Percentiles rank a stretch among this genome's conserved stretches.
These are phyloP conservation scores for Pararge aegeria DNA, from an alignment of 1,140 invertebrate species.

Conservation along the genomic window DNA sequence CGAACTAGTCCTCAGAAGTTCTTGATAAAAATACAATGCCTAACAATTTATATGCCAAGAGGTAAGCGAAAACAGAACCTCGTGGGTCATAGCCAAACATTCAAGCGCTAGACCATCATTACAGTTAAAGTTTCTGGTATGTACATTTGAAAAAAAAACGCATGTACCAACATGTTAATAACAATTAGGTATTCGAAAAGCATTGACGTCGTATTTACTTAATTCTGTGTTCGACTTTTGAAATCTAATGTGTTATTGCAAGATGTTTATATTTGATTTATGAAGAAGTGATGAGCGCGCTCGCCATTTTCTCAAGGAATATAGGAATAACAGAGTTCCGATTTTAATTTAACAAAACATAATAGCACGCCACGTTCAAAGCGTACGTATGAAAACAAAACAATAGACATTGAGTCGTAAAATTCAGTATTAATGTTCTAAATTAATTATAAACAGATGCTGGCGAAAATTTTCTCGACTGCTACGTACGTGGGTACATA, in stretches of 20 bases:
- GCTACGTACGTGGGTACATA: conserved; percentile 13
- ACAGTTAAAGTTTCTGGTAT: no score
- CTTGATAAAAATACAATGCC: no score
- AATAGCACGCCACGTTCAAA: conserved; percentile 33
- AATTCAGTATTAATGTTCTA: conserved; percentile 61
- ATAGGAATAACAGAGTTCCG: conserved; percentile 46
- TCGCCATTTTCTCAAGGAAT: conserved; percentile 44
- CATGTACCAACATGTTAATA: no score
- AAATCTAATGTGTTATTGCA: conserved; percentile 22
- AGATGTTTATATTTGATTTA: conserved; percentile 27
- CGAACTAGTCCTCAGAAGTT: no score
- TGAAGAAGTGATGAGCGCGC: conserved; percentile 20
- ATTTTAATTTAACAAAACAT: conserved; percentile 64
- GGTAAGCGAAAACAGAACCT: no score
- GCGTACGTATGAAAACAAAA: conserved; percentile 58
- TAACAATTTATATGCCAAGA: no score
- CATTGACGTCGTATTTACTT: conserved; percentile 34
- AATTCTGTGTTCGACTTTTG: neutral
- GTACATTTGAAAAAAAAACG: no score
- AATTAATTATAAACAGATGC: conserved; percentile 72
- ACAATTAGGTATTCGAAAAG: no score
- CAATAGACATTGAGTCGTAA: conserved; percentile 55
- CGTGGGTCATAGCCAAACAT: no score
- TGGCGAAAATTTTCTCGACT: conserved; percentile 44
- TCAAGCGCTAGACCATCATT: no score